Conservation (phyloP, 2,797 vertebrate genomes). For the Chaetodon trifasciatus region DNA sequence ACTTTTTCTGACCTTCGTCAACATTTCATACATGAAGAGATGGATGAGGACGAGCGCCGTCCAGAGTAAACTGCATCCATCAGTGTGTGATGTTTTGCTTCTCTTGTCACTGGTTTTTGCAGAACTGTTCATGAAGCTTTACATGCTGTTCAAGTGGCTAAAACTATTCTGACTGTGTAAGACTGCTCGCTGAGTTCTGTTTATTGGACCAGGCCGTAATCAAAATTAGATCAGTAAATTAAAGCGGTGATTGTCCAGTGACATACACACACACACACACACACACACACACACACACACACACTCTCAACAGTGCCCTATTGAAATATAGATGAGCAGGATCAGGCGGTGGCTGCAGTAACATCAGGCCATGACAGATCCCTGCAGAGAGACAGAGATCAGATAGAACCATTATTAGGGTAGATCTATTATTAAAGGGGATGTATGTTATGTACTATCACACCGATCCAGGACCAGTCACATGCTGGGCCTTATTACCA, state of each 20-base stretch:
- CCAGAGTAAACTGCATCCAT: not conserved
- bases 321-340: slow-evolving; percentile 71
- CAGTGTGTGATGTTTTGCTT: not conserved
- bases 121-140: not conserved
- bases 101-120: not conserved
- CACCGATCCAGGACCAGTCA: slow-evolving; percentile 13
- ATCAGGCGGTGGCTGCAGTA: slow-evolving; percentile 55
- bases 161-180: not conserved
- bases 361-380: slow-evolving; percentile 41
- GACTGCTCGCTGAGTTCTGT: slow-evolving; percentile 19
- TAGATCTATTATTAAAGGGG: slow-evolving; percentile 51
- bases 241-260: slow-evolving; percentile 50
- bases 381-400: slow-evolving; percentile 46
- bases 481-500: slow-evolving; percentile 27
- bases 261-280: not conserved
- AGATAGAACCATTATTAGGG: slow-evolving; percentile 50
- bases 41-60: not conserved
- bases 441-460: slow-evolving; percentile 19
- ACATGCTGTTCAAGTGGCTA: not conserved
- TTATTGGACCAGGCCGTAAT: slow-evolving; percentile 14
- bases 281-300: not conserved
- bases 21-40: too few species aligned
- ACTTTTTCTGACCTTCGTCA: not conserved
- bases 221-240: slow-evolving; percentile 62
- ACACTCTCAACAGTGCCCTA: slow-evolving; percentile 17